A percentile compares a stretch with the other conserved stretches of the same genome.
Evolutionary conservation across 2,113 vertebrate genomes (phyloP).

Genomic region (Malurus elegans): DNA sequence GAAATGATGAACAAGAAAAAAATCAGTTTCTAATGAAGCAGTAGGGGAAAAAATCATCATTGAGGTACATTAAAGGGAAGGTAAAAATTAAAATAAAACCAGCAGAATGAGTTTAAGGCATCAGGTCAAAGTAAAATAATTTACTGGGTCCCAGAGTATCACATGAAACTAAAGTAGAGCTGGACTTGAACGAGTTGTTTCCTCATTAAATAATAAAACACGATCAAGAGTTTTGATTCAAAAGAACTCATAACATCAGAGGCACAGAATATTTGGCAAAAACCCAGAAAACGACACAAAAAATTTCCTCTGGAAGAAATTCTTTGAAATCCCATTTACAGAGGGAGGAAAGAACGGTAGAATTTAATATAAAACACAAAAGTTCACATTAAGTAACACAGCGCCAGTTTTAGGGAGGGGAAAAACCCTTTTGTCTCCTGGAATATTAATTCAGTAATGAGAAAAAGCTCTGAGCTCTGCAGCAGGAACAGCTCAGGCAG

Average conservation of each 20-base stretch:
- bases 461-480: neutral
- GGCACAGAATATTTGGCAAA: neutral
- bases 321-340: neutral
- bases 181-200: neutral
- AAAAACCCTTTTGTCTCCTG: neutral
- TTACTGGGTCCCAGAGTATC: neutral
- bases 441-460: neutral
- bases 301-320: neutral
- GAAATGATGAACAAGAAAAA: neutral
- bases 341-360: neutral
- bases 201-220: neutral
- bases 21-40: neutral
- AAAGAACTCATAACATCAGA: neutral
- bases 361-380: fast-evolving
- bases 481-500: neutral
- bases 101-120: neutral
- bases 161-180: neutral
- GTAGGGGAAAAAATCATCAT: neutral
- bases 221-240: neutral
- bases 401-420: neutral
- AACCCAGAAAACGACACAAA: neutral
- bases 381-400: neutral
- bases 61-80: neutral
- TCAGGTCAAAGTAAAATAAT: neutral
- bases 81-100: neutral